Evolutionary conservation across 2,888 invertebrate genomes (phyloP).

Genomic region (Cheilosia grossa): DNA sequence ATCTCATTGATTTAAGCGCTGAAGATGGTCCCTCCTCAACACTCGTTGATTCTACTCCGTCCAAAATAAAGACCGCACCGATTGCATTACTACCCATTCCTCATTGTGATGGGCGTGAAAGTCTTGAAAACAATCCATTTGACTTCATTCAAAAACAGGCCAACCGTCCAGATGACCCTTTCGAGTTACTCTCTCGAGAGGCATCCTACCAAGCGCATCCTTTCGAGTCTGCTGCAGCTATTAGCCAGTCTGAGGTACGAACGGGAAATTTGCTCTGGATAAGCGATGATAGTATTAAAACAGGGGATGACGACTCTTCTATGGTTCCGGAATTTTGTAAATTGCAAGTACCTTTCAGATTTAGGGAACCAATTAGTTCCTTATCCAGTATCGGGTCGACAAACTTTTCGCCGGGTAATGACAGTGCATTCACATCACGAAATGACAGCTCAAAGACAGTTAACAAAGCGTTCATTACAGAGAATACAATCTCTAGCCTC

Average conservation of each 20-base stretch:
- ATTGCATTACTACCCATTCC: slow-evolving; percentile 36
- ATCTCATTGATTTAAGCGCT: slow-evolving; percentile 77
- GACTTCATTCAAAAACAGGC: slow-evolving; percentile 76
- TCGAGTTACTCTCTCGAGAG: slow-evolving; percentile 77
- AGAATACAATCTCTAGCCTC: slow-evolving; percentile 52
- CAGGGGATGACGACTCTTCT: slow-evolving; percentile 22
- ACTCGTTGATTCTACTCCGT: slow-evolving; percentile 27
- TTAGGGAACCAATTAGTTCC: slow-evolving; percentile 55
- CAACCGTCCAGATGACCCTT: slow-evolving; percentile 77
- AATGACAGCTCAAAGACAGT: slow-evolving; percentile 60
- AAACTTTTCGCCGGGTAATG: slow-evolving; percentile 35
- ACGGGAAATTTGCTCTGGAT: slow-evolving; percentile 58
- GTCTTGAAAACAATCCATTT: slow-evolving; percentile 78
- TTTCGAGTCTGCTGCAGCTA: background rate
- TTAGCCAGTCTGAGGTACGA: slow-evolving; percentile 44
- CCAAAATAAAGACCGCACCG: slow-evolving; percentile 23
- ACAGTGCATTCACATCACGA: slow-evolving; percentile 60
- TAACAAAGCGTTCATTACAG: slow-evolving; percentile 62
- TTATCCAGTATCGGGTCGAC: slow-evolving; percentile 56
- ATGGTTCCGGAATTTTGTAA: slow-evolving; percentile 39
- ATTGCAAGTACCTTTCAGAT: slow-evolving; percentile 49
- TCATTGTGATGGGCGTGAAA: slow-evolving; percentile 59
- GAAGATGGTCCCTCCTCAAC: slow-evolving; percentile 69
- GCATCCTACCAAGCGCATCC: slow-evolving; percentile 71
- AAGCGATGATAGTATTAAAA: slow-evolving; percentile 64